phyloP scores from a whole-genome alignment of 2,113 vertebrate genomes.

The Paratilapia polleni region DNA sequence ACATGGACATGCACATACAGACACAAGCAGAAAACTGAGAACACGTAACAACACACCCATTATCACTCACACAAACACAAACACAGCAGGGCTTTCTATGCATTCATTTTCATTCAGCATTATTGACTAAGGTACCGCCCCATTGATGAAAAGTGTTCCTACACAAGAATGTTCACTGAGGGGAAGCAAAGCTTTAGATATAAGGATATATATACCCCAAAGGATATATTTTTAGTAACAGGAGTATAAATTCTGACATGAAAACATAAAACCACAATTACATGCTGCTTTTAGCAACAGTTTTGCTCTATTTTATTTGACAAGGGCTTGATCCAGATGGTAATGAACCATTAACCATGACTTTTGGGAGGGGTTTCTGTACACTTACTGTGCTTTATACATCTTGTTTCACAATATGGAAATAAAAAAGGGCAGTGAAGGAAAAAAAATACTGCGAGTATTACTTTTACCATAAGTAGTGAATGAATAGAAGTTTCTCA shows the following conservation, averaged over 20 bases:
- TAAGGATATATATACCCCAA: background rate
- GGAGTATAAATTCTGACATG: background rate
- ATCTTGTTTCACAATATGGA: background rate
- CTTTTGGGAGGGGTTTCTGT: background rate
- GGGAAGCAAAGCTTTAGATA: background rate
- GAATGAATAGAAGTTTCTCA: background rate
- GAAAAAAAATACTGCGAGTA: background rate
- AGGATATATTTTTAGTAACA: background rate
- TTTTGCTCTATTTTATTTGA: background rate
- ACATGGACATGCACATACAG: background rate
- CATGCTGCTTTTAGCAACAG: background rate
- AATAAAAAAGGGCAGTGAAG: background rate
- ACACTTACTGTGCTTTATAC: background rate
- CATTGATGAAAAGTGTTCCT: background rate
- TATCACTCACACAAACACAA: background rate
- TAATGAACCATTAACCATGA: background rate
- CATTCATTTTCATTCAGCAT: conserved; percentile 8
- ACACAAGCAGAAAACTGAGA: background rate
- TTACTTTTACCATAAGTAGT: background rate
- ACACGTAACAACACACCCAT: background rate
- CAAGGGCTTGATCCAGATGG: background rate
- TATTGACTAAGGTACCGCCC: background rate
- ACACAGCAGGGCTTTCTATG: background rate
- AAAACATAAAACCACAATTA: background rate
- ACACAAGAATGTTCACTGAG: background rate